Conservation (phyloP, 2,888 invertebrate genomes). For the Furcula furcula region DNA sequence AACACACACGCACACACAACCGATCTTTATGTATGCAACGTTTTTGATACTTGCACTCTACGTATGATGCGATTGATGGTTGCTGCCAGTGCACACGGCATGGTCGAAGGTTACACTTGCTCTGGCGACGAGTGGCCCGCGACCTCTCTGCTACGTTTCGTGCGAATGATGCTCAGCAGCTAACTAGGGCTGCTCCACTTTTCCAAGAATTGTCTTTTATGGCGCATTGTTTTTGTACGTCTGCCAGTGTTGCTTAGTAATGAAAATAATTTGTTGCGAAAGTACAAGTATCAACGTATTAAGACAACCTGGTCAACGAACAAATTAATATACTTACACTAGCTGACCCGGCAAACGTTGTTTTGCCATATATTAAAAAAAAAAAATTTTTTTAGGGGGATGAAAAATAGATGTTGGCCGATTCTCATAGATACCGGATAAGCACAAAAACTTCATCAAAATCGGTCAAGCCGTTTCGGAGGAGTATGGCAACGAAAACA, state of each 20-base stretch:
- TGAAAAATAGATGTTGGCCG: too few relatives aligned
- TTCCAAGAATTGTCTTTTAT: slow-evolving; percentile 60
- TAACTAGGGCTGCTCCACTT: slow-evolving; percentile 69
- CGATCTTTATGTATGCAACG: too few relatives aligned
- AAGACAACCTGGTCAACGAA: too few relatives aligned
- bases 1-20: slow-evolving; percentile 1
- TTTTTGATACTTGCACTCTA: slow-evolving; percentile 73
- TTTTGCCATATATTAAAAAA: too few relatives aligned
- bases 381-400: too few relatives aligned
- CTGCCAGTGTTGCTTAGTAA: slow-evolving; percentile 44
- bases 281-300: slow-evolving; percentile 9
- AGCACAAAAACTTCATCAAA: too few relatives aligned
- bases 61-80: slow-evolving; percentile 63
- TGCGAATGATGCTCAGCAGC: slow-evolving; percentile 60
- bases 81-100: slow-evolving; percentile 67
- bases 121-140: slow-evolving; percentile 33
- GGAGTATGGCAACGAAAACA: too few relatives aligned
- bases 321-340: too few relatives aligned
- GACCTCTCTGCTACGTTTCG: slow-evolving; percentile 53
- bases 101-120: slow-evolving; percentile 54
- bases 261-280: slow-evolving; percentile 47
- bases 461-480: too few relatives aligned
- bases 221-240: slow-evolving; percentile 61
- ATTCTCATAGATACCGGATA: too few relatives aligned
- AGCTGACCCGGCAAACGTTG: too few relatives aligned